phyloP scores from a whole-genome alignment of 2,797 vertebrate species.

The Cossypha niveicapilla region DNA sequence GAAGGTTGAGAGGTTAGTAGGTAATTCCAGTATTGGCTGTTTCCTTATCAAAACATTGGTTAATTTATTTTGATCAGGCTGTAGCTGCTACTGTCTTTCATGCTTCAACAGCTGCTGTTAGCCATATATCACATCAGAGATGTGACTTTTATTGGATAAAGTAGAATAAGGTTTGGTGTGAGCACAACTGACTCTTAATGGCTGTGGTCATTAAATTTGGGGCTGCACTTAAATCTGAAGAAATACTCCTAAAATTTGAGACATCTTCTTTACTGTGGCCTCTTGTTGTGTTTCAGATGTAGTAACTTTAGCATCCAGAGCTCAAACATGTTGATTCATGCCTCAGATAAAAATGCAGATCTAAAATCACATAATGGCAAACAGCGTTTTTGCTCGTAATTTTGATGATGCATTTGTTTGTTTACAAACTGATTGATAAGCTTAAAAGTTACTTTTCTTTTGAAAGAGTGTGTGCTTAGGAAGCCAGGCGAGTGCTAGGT shows the following conservation, averaged over 20 bases:
- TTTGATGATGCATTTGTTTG: background rate
- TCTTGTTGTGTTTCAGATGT: rapidly evolving
- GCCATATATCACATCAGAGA: background rate
- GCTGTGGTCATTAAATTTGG: background rate
- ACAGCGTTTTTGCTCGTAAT: background rate
- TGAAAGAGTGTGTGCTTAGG: background rate
- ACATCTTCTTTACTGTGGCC: background rate
- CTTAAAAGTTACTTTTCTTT: background rate
- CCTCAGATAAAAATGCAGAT: background rate
- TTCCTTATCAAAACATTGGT: background rate
- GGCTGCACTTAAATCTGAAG: background rate
- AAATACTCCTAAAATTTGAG: background rate
- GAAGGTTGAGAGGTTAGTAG: background rate
- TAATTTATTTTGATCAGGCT: background rate
- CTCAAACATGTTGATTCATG: background rate
- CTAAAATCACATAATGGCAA: background rate
- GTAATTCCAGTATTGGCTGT: background rate
- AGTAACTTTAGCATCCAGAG: background rate
- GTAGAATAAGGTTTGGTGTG: background rate
- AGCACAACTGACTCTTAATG: background rate
- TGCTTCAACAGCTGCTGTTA: background rate
- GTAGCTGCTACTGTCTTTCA: background rate
- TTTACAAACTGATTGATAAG: background rate
- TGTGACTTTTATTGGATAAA: background rate
- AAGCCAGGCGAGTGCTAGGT: background rate